phyloP scores from a whole-genome alignment of 2,888 invertebrate genomes.

The Rhagium mordax region DNA sequence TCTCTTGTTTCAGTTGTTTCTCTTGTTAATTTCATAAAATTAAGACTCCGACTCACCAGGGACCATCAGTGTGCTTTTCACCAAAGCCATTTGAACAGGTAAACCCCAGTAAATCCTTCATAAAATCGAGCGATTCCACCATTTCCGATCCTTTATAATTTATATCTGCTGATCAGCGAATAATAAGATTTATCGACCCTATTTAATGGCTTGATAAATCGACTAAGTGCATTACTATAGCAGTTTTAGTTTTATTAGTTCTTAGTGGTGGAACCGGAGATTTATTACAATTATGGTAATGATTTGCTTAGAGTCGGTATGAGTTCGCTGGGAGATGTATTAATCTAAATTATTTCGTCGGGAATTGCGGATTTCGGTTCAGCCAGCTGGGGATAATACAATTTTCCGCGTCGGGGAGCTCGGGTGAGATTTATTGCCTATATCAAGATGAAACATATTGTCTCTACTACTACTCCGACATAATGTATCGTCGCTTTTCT shows the following conservation, averaged over 20 bases:
- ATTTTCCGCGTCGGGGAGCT: constrained; percentile 7
- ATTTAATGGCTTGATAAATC: constrained; percentile 38
- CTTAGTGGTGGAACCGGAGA: constrained; percentile 26
- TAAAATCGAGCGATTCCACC: constrained; percentile 7
- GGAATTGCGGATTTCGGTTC: constrained; percentile 4
- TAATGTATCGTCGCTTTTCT: not conserved
- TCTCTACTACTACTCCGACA: not conserved
- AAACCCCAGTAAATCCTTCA: constrained; percentile 30
- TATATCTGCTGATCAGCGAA: constrained; percentile 37
- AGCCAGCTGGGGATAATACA: constrained; percentile 4
- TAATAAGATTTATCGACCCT: constrained; percentile 35
- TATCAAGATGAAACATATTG: not conserved
- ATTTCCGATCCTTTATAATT: constrained; percentile 30
- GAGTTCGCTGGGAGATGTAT: constrained; percentile 16
- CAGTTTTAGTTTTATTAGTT: constrained; percentile 17
- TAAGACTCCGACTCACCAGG: no score
- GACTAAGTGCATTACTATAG: constrained; percentile 14
- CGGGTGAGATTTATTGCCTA: constrained; percentile 11
- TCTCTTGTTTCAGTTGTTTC: no score
- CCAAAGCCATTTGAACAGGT: constrained; percentile 15
- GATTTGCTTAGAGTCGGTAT: constrained; percentile 13
- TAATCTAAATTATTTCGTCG: constrained; percentile 19
- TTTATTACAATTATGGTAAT: constrained; percentile 45
- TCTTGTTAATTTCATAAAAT: no score
- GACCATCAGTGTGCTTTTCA: no score